phyloP scores from a whole-genome alignment of 2,888 invertebrate species.

The Eledone cirrhosa region DNA sequence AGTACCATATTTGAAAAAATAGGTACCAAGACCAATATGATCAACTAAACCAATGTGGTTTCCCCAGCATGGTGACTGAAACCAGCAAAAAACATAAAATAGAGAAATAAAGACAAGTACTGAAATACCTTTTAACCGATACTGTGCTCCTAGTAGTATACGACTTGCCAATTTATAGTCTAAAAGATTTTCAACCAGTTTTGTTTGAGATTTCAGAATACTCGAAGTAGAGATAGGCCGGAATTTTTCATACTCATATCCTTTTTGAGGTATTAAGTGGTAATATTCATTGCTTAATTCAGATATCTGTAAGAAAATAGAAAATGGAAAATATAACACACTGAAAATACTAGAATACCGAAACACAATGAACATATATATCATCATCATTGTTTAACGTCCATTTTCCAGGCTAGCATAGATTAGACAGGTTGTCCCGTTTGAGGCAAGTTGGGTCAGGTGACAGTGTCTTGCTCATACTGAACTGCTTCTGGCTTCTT shows the following conservation, averaged over 20 bases:
- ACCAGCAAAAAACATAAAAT: neutral
- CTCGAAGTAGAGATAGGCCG: conserved; percentile 61
- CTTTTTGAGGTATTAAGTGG: conserved; percentile 67
- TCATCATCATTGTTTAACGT: too few species aligned
- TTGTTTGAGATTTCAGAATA: conserved; percentile 58
- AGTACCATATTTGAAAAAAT: too few species aligned
- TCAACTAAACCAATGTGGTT: too few species aligned
- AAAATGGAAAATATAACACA: too few species aligned
- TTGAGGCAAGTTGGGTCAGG: too few species aligned
- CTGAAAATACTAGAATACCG: too few species aligned
- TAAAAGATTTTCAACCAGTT: conserved; percentile 62
- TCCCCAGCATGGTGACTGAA: neutral
- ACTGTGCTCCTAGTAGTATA: conserved; percentile 66
- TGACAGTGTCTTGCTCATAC: too few species aligned
- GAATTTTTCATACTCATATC: conserved; percentile 66
- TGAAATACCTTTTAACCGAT: conserved; percentile 52
- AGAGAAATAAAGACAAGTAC: neutral
- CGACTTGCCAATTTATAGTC: conserved; percentile 67
- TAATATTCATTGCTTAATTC: conserved; percentile 69
- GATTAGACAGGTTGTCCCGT: too few species aligned
- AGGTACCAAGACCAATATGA: too few species aligned
- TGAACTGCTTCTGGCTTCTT: too few species aligned
- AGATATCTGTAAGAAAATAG: conserved; percentile 55
- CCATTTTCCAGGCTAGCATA: too few species aligned
- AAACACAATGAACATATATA: too few species aligned